Conservation (phyloP, 2,888 invertebrate genomes). For the Ectemnius lituratus region DNA sequence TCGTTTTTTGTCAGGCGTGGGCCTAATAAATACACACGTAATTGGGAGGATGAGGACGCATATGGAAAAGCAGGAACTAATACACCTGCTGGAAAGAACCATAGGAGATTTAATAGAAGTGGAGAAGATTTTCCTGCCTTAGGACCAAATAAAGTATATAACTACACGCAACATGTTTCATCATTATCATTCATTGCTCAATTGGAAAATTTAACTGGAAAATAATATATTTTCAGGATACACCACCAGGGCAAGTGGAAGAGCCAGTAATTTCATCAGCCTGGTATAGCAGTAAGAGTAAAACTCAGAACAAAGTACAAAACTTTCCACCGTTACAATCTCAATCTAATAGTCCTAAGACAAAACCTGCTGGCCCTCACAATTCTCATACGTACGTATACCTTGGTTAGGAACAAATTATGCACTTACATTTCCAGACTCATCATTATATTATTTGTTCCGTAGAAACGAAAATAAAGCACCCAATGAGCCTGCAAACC, state of each 20-base stretch:
- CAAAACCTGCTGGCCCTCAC: conserved; percentile 55
- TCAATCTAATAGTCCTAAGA: conserved; percentile 68
- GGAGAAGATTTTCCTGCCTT: conserved; percentile 82
- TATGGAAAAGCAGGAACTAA: conserved; percentile 82
- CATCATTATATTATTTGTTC: conserved; percentile 14
- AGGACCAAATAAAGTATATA: conserved; percentile 43
- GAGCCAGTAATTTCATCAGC: conserved; percentile 76
- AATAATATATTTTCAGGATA: conserved; percentile 41
- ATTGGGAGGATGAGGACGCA: conserved; percentile 96
- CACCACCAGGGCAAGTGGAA: conserved; percentile 60
- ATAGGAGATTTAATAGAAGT: conserved; percentile 71
- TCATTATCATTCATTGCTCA: neutral
- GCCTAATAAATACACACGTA: conserved; percentile 93
- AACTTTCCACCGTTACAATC: conserved; percentile 74
- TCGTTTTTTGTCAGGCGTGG: conserved; percentile 83
- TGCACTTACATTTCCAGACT: conserved; percentile 1
- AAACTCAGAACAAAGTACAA: conserved; percentile 67
- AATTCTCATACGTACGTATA: conserved; percentile 64
- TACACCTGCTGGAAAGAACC: conserved; percentile 63
- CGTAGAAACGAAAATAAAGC: conserved; percentile 72
- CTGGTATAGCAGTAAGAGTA: conserved; percentile 76
- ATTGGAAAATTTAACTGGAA: neutral
- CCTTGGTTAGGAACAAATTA: neutral
- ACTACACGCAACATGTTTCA: neutral
- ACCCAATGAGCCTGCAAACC: conserved; percentile 70